These are phyloP conservation scores for Pterobdella sp. DNA, from an alignment of 2,888 invertebrate genomes.

Conservation along the genomic window DNA sequence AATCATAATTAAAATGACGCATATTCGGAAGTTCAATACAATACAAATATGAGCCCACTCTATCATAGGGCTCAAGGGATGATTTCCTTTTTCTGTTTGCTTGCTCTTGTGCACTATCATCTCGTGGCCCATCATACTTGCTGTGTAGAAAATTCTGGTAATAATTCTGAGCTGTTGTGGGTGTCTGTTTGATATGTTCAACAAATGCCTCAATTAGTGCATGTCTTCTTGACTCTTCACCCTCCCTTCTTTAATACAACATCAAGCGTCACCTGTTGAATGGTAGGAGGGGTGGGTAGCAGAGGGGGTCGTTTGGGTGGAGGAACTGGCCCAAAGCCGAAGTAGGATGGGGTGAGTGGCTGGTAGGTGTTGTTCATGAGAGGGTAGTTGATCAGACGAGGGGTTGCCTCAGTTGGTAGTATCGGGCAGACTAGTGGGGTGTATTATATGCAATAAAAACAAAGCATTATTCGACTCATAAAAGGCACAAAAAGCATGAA, in stretches of 20 bases:
- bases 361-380: neutral
- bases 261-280: neutral
- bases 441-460: neutral
- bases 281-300: neutral
- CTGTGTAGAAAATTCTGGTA: slow-evolving; percentile 1
- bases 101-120: neutral
- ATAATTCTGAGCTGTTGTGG: slow-evolving; percentile 7
- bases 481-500: neutral
- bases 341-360: neutral
- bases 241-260: neutral
- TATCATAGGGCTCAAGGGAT: neutral
- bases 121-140: neutral
- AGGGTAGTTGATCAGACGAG: neutral
- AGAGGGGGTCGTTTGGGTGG: slow-evolving; percentile 7
- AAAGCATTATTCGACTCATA: neutral
- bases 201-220: too few relatives aligned
- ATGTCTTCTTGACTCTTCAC: too few relatives aligned
- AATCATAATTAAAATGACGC: neutral
- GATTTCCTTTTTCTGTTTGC: neutral
- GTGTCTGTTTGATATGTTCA: slow-evolving; percentile 14
- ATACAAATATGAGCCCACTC: neutral
- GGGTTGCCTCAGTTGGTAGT: neutral
- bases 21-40: too few relatives aligned
- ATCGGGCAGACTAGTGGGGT: neutral
- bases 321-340: neutral